These are phyloP conservation scores for Muntiacus reevesi DNA, from an alignment of 2,113 vertebrate species.

Conservation along the genomic window DNA sequence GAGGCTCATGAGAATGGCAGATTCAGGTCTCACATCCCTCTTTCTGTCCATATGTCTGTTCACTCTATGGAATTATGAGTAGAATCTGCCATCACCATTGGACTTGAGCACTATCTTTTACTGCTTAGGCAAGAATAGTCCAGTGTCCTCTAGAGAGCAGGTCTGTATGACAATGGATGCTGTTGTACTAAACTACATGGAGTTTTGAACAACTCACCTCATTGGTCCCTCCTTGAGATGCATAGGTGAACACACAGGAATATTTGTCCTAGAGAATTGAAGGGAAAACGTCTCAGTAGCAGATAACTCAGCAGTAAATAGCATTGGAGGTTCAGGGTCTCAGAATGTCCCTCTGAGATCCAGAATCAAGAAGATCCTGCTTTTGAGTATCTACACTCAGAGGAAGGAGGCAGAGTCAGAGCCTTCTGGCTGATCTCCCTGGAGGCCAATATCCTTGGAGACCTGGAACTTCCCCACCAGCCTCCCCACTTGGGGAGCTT, in stretches of 20 bases:
- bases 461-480: too few relatives aligned
- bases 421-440: background rate
- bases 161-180: fast-evolving
- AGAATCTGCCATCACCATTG: background rate
- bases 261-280: constrained; percentile 81
- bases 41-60: background rate
- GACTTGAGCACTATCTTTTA: background rate
- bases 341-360: background rate
- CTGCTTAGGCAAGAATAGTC: background rate
- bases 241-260: constrained; percentile 92
- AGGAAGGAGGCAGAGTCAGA: background rate
- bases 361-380: background rate
- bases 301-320: too few relatives aligned
- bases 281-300: background rate
- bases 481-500: background rate
- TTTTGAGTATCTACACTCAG: background rate
- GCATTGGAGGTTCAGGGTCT: background rate
- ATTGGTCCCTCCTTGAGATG: constrained; percentile 96
- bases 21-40: background rate
- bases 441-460: background rate
- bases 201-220: constrained; percentile 85
- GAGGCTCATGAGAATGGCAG: background rate
- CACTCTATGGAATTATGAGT: background rate
- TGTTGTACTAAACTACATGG: fast-evolving
- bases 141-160: fast-evolving